Evolutionary conservation across 2,888 invertebrate genomes (phyloP).

Genomic region (Sinohyriopsis cumingii): DNA sequence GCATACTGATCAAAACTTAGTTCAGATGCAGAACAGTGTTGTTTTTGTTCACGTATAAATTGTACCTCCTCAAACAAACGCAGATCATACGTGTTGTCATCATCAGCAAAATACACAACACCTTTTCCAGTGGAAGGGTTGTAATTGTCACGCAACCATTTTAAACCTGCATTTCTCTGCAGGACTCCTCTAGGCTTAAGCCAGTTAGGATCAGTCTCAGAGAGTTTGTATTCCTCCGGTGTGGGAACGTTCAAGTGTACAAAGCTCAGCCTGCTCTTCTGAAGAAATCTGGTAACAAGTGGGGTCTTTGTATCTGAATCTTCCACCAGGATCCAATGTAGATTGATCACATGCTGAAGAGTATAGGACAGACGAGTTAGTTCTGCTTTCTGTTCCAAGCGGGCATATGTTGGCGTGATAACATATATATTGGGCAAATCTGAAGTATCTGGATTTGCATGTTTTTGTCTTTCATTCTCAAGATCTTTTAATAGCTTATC

Average conservation of each 20-base stretch:
- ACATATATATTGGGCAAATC: slow-evolving; percentile 32
- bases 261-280: slow-evolving; percentile 79
- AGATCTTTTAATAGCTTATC: slow-evolving; percentile 19
- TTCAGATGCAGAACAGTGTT: no score
- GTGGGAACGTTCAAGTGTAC: slow-evolving; percentile 81
- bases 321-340: slow-evolving; percentile 95
- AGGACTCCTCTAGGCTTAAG: slow-evolving; percentile 76
- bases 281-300: slow-evolving; percentile 83
- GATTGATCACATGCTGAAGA: slow-evolving; percentile 85
- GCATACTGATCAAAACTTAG: no score
- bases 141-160: slow-evolving; percentile 84
- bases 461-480: slow-evolving; percentile 7
- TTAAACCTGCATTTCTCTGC: slow-evolving; percentile 73
- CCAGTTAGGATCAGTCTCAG: slow-evolving; percentile 62
- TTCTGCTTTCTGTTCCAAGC: slow-evolving; percentile 93
- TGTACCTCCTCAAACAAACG: slow-evolving; percentile 90
- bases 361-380: slow-evolving; percentile 90
- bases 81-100: slow-evolving; percentile 94
- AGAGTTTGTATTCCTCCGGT: slow-evolving; percentile 75
- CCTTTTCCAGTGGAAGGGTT: slow-evolving; percentile 77
- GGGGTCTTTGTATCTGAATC: slow-evolving; percentile 82
- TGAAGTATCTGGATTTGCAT: background rate
- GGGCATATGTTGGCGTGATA: slow-evolving; percentile 91
- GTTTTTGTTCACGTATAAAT: background rate
- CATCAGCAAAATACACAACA: slow-evolving; percentile 96